These are phyloP conservation scores for Cygnus atratus DNA, from an alignment of 2,113 vertebrate genomes.

Conservation along the genomic window DNA sequence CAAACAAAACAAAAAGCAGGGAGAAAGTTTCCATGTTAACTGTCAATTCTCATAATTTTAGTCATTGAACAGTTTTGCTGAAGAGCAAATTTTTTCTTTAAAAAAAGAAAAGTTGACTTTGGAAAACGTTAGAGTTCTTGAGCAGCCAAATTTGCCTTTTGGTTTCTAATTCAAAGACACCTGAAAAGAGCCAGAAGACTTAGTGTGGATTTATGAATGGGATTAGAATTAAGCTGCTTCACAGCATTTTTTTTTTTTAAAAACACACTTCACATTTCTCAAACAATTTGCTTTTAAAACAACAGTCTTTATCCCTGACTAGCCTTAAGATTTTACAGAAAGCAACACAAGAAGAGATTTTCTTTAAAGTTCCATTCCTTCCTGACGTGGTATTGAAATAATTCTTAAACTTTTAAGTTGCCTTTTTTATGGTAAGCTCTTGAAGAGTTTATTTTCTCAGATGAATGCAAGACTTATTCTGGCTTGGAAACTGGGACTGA, in stretches of 20 bases:
- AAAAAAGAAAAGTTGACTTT: background rate
- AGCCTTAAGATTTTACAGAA: background rate
- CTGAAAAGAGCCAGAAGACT: no score
- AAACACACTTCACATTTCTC: background rate
- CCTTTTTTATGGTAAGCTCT: background rate
- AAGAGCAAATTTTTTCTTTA: background rate
- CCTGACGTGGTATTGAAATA: background rate
- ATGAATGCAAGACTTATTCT: background rate
- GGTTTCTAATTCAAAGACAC: background rate
- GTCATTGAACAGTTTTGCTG: background rate
- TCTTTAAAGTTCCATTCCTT: background rate
- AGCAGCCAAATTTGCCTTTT: background rate
- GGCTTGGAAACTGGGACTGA: background rate
- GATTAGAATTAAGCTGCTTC: slow-evolving; percentile 34
- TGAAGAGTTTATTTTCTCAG: background rate
- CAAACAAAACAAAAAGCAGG: background rate
- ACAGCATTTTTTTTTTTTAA: background rate
- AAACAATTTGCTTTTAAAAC: slow-evolving; percentile 16
- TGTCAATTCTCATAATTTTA: background rate
- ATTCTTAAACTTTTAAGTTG: background rate
- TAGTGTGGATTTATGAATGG: background rate
- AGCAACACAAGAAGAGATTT: background rate
- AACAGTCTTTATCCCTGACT: background rate
- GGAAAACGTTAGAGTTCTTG: background rate
- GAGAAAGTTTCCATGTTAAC: background rate